Evolutionary conservation across 2,797 vertebrate genomes (phyloP).

Genomic region (Champsocephalus gunnari): DNA sequence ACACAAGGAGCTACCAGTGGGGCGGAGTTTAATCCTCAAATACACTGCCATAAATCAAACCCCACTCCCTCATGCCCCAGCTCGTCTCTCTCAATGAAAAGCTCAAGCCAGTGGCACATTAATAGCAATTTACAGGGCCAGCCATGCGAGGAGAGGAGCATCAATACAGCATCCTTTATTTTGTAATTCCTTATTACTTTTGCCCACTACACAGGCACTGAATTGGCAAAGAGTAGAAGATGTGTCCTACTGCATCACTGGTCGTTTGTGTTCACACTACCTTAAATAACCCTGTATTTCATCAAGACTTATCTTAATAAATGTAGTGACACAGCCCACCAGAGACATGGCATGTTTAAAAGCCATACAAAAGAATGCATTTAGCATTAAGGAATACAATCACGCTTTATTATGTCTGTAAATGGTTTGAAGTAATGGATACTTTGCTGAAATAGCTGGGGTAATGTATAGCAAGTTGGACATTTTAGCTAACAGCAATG

Average conservation of each 20-base stretch:
- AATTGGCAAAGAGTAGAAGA: conserved; percentile 60
- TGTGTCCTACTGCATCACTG: conserved; percentile 55
- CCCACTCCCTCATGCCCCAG: conserved; percentile 50
- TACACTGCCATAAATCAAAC: conserved; percentile 81
- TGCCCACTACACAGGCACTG: conserved; percentile 58
- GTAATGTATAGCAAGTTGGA: too few species aligned
- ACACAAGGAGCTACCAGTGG: conserved; percentile 68
- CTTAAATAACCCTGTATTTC: too few species aligned
- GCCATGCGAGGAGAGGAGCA: conserved; percentile 69
- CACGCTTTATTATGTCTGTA: not conserved
- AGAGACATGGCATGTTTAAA: not conserved
- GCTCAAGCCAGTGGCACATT: conserved; percentile 77
- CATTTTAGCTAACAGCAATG: not conserved
- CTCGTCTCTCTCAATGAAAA: conserved; percentile 79
- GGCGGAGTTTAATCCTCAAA: conserved; percentile 82
- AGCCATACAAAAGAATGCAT: too few species aligned
- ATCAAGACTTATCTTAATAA: conserved; percentile 13
- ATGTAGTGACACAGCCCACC: not conserved
- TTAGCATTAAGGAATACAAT: not conserved
- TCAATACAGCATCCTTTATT: conserved; percentile 74
- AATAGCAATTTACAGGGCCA: conserved; percentile 82
- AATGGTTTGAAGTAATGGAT: too few species aligned
- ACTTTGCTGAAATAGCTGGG: too few species aligned
- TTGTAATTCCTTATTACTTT: conserved; percentile 79
- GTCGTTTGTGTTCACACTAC: conserved; percentile 29